Evolutionary conservation across 2,797 vertebrate genomes (phyloP), one percentile per base, ranked within the genome.

Genomic region (Tadarida brasiliensis): DNA sequence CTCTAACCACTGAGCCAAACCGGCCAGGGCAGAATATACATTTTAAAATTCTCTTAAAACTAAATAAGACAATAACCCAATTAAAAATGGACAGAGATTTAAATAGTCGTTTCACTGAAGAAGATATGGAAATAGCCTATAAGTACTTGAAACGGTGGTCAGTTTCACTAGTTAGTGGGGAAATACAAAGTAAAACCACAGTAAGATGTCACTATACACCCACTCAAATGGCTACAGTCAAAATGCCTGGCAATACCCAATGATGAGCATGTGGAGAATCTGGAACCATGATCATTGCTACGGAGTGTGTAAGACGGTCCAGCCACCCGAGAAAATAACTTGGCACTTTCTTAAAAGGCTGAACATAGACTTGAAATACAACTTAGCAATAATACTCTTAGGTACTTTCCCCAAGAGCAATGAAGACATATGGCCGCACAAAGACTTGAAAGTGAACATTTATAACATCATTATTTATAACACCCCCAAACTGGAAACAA

Each of bases 1-100:
- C 39, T 44, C 5, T 44, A 44, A 44, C 39, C 39, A 44, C 39
- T 44, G 39, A 44, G 39, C 39, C 39, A 44, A 44, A 44, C 39
- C 39, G 7, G 39, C 39, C 3, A 44, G 39, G 39, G 39, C 7
- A 7, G n/a, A 68, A 8, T 68, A 28, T 56, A 56, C 87, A 35
- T 91, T 82, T 81, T 84, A 10, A 82, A 76, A 78, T 54, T 87
- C 10, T 70, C n/a, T 88, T 70, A 51, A 11, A 93, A 47, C 26
- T 86, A 89, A 71, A 57, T 54, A 90, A 59, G 51, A n/a, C 30
- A 73, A 49, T 12, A 61, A n/a, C 56, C 33, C 26, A 70, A 56
- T 88, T 77, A n/a, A 94, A 89, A 90, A 20, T 16, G 59, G 24
- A 20, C 24, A 61, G 30, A 74, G 8, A 91, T 65, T 88, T 76